Base-by-base conservation (phyloP, 1,140 invertebrate genomes). In the Neodiprion pinetum region DNA sequence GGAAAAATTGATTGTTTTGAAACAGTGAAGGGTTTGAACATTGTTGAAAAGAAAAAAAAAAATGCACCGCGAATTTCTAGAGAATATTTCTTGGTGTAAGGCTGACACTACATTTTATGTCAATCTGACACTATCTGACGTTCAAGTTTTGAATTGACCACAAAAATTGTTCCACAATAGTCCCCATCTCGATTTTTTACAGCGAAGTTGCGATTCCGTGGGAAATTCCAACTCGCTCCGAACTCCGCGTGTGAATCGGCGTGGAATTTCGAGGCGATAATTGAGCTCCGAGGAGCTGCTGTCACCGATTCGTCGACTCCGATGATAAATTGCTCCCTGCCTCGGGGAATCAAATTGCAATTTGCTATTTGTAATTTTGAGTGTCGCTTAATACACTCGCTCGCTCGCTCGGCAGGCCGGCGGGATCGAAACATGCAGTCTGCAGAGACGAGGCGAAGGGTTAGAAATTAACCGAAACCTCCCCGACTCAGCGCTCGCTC, bases 291-390 rank as follows among this genome's bases (percentile, higher is more conserved):
- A 61, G 53, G 53, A 61, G n/a, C 53, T 79, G 75, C 82, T 82
- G 86, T 87, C 87, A 84, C 81, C 79, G 88, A 88, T 87, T 88
- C 88, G 86, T 88, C 88, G 84, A 75, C 82, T 80, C 82, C 88
- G 88, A 89, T 89, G 87, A 89, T 88, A 89, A 86, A 86, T 86
- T 85, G 81, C 83, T 82, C 82, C 83, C 82, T 80, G 66, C 69
- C 50, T 61, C 83, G 79, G 82, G 79, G 84, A 86, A 86, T 89
- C 88, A 89, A 88, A 89, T 88, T 88, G 86, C 86, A 89, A 89
- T 89, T 89, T 89, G 86, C 88, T 89, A 89, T 88, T 89, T 89
- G 88, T 89, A 89, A 89, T 88, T 89, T 86, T 85, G 83, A 88
- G 86, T 88, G 87, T 84, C 85, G 87, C 83, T 87, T 89, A 87